Base-by-base conservation (phyloP, 1,140 invertebrate genomes). In the Atopsyche davidsoni region DNA sequence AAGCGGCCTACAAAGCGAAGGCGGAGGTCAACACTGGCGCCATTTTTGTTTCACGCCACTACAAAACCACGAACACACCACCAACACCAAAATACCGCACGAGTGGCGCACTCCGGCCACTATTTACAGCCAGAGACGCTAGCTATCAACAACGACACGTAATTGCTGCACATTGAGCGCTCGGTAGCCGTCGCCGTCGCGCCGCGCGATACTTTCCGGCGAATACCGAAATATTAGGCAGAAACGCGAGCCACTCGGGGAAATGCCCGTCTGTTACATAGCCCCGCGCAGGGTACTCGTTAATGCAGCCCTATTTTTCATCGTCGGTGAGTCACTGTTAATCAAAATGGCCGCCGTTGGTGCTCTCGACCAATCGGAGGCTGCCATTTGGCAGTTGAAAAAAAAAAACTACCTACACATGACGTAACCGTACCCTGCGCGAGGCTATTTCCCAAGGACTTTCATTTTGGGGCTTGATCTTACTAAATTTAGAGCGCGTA, bases 361-460 rank as follows among this genome's bases (percentile, higher is more conserved):
- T 64, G 66, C 65, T 66, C 63, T 67, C 66, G 62, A 64, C 69
- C 72, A 72, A 74, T 71, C 62, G 56, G 59, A 61, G 50, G 46
- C 60, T 58, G 57, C 62, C 56, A 45, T 51, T 55, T 51, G 52
- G 56, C 52, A 39, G 51, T 51, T 53, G 46, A 28, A 23, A 16
- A 66, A 67, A 73, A 68, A 69, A 71, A 71, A 64, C 68, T 70
- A 70, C 65, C 69, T 69, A 57, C 41, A 68, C 66, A 64, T 70
- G 67, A 72, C 68, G 68, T 72, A 63, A 50, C 32, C 55, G 65
- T 63, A 70, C 70, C 71, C 64, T 69, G 62, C 61, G 69, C 66
- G 69, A 74, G 70, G 69, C 70, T 72, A 68, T 46, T 68, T 72
- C 66, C 69, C 72, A 72, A 72, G 72, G 69, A 72, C 72, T 72